phyloP scores from a whole-genome alignment of 2,888 invertebrate genomes.

The Tortrix viridana region DNA sequence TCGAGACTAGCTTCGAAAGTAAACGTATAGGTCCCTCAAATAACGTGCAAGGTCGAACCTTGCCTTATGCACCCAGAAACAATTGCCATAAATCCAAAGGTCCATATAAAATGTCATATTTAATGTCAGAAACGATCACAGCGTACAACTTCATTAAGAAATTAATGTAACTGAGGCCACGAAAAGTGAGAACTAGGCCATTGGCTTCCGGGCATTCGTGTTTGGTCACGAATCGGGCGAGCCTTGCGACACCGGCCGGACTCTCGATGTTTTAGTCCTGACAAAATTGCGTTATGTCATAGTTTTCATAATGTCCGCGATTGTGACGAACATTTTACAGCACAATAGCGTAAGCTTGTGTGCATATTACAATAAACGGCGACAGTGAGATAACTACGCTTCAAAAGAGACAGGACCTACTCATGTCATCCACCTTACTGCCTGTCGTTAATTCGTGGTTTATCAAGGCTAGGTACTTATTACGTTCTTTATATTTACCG shows the following conservation, averaged over 20 bases:
- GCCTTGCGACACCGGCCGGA: slow-evolving; percentile 57
- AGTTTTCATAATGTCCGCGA: slow-evolving; percentile 50
- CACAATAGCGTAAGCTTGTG: slow-evolving; percentile 22
- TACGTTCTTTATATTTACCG: too few relatives aligned
- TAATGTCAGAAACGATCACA: slow-evolving; percentile 24
- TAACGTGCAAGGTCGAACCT: slow-evolving; percentile 12
- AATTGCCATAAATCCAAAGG: slow-evolving; percentile 22
- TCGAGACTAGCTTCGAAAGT: neutral
- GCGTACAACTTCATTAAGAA: slow-evolving; percentile 32
- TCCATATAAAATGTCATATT: slow-evolving; percentile 23
- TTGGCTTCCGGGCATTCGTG: slow-evolving; percentile 76
- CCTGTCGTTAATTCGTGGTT: too few relatives aligned
- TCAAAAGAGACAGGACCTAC: too few relatives aligned
- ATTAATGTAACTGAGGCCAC: slow-evolving; percentile 53
- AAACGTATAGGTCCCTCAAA: neutral
- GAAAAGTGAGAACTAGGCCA: slow-evolving; percentile 68
- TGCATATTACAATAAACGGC: slow-evolving; percentile 4
- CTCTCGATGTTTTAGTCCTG: slow-evolving; percentile 49
- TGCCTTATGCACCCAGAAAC: slow-evolving; percentile 21
- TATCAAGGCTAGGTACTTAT: too few relatives aligned
- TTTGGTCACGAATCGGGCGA: slow-evolving; percentile 66
- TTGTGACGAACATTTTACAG: slow-evolving; percentile 11
- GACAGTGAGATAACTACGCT: too few relatives aligned
- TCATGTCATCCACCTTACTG: too few relatives aligned
- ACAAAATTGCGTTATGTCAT: slow-evolving; percentile 56